Base-by-base conservation (phyloP, 1,140 invertebrate genomes). In the Macrobrachium rosenbergii region DNA sequence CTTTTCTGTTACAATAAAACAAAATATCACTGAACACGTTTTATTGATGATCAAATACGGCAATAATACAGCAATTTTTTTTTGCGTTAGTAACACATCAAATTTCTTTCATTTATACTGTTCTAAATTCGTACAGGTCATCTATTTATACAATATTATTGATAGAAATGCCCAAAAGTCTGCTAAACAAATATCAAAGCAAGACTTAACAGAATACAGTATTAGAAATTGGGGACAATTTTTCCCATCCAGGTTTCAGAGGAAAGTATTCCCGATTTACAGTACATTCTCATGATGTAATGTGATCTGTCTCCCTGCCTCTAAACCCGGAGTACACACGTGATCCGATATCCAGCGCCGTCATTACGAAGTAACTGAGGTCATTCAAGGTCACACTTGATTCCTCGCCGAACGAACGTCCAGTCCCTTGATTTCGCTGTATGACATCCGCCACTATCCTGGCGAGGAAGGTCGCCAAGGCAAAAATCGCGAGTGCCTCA, bases 401-500 rank as follows among this genome's bases (percentile, higher is more conserved):
- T 14, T 58, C 69, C 52, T 19, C 60, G 10, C 0, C 10, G 21
- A 87, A 62, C 5, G 84, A 81, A 45, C 84, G 58, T 12, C 84
- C 84, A 19, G 63, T 76, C 7, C 75, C 62, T 45, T 23, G 5
- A 10, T 75, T 75, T 23, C 84, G 58, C 67, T 72, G 67, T 21
- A 77, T 69, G 12, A 87, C 78, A 21, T 87, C 84, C 43, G 62
- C 78, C 19, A 73, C 10, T 19, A 87, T 58, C 69, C 84, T 59
- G 19, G 81, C 60, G 11, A 87, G 11, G 69, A 63, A 87, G 67
- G 78, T 82, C 10, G 72, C 59, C 7, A 69, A 12, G 67, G 78
- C 79, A 37, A 87, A 87, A 59, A 87, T 87, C 3, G 84, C 84
- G 0, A 87, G 17, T 12, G 78, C 78, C 75, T 87, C 84, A 12